Evolutionary conservation across 2,888 invertebrate species (phyloP).

Genomic region (Trisateles emortualis): DNA sequence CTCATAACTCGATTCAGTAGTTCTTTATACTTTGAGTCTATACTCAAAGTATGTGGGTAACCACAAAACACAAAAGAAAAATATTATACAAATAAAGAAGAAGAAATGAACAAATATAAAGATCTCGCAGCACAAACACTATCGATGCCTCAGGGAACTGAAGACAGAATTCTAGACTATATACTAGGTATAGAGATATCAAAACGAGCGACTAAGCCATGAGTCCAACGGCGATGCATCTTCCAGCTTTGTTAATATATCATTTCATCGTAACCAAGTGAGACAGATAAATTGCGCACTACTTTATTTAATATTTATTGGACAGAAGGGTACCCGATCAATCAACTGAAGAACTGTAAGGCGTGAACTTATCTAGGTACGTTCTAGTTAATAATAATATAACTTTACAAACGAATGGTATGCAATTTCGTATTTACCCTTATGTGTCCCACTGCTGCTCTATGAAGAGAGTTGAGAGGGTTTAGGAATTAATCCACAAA

Average conservation of each 20-base stretch:
- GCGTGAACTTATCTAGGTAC: slow-evolving; percentile 31
- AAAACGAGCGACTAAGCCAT: slow-evolving; percentile 54
- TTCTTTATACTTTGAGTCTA: no score
- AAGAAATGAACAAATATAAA: no score
- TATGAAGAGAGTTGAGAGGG: no score
- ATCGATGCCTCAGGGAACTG: not conserved
- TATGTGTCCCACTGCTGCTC: no score
- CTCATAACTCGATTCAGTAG: no score
- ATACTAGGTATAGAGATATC: slow-evolving; percentile 25
- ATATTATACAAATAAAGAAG: no score
- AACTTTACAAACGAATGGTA: not conserved
- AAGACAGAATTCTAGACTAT: slow-evolving; percentile 24
- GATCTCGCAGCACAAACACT: no score
- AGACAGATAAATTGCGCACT: slow-evolving; percentile 78
- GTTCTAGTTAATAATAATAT: slow-evolving; percentile 33
- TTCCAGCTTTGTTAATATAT: slow-evolving; percentile 74
- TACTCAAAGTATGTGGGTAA: no score
- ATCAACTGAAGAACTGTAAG: slow-evolving; percentile 58
- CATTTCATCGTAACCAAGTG: slow-evolving; percentile 77
- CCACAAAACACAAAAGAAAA: no score
- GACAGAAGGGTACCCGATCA: slow-evolving; percentile 74
- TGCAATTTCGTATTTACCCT: not conserved
- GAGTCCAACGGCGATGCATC: slow-evolving; percentile 62
- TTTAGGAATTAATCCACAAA: no score
- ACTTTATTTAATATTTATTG: slow-evolving; percentile 83